Evolutionary conservation across 2,797 vertebrate genomes (phyloP), one percentile per base, ranked within the genome.

Genomic region (Capromys pilorides): DNA sequence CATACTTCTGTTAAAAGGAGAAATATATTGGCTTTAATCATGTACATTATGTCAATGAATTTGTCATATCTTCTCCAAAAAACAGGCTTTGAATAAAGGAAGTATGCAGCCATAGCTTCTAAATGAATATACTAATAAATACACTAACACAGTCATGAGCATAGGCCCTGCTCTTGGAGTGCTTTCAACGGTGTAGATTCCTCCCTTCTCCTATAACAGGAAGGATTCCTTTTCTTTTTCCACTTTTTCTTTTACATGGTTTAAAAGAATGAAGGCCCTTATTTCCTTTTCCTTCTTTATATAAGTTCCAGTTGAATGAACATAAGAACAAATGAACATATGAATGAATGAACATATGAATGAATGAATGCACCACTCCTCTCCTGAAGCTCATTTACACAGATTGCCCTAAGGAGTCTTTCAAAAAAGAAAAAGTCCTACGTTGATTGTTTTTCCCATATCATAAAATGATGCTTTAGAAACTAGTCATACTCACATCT

Each of bases 381-480:
- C 51, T 49, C 14, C 54, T 57, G 16, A 57, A 54, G 26, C 33
- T 66, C 24, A 83, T 88, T 88, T 80, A 79, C 71, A 61, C 28
- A 39, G 28, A 51, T 78, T 81, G 28, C 28, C 87, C 66, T 51
- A 54, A 36, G 10, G 33, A 73, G 14, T 93, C 66, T 91, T 94
- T 54, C 57, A 45, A 36, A 86, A 87, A 80, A 12, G 7, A 21
- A 79, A 90, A 94, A 73, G 12, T 2, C 26, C 57, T 59, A 67
- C 21, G 82, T 49, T 64, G 31, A 64, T 87, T 71, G 19, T 33
- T 64, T 45, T 16, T 26, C 13, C 86, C 81, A 16, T 36, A 77
- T 45, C 71, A 59, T 18, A 84, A 94, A 95, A 39, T 88, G 57
- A 91, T 67, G n/a, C 36, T 93, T 93, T 88, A 79, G 41, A 94